phyloP scores from a whole-genome alignment of 2,888 invertebrate species.

The Protonemura montana region DNA sequence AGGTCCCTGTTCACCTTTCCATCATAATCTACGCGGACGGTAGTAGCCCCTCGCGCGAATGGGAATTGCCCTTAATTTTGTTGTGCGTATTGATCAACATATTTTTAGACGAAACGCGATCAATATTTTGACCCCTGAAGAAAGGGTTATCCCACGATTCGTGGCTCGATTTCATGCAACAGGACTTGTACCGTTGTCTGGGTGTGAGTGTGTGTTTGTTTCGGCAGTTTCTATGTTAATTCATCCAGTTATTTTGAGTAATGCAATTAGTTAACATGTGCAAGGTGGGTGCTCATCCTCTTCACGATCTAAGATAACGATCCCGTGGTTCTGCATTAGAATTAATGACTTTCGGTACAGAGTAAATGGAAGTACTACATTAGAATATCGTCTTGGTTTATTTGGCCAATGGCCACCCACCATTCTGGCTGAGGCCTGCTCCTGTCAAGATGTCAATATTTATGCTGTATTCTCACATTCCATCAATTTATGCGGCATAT shows the following conservation, averaged over 20 bases:
- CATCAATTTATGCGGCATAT: not conserved
- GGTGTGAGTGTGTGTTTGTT: not conserved
- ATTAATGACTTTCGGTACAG: not conserved
- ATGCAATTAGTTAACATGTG: not conserved
- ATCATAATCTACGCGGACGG: not conserved
- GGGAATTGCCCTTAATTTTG: constrained; percentile 12
- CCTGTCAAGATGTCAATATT: not conserved
- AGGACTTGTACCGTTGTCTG: not conserved
- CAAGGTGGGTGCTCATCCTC: not conserved
- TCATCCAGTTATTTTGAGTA: not conserved
- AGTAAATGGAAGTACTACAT: not conserved
- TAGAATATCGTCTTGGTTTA: not conserved
- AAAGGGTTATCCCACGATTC: not conserved
- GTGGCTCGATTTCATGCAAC: not conserved
- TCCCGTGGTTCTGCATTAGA: not conserved
- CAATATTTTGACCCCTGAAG: not conserved
- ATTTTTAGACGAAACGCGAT: constrained; percentile 3
- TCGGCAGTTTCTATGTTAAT: not conserved
- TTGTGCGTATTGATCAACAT: constrained; percentile 12
- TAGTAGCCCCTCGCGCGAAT: not conserved
- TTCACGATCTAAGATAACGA: not conserved
- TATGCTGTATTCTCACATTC: not conserved
- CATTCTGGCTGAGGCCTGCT: not conserved
- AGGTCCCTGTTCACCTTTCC: not conserved
- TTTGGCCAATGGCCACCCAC: constrained; percentile 17